Percentiles rank a stretch among this genome's conserved stretches.
These are phyloP conservation scores for Eupithecia insigniata DNA, from an alignment of 2,888 invertebrate genomes.

Conservation along the genomic window DNA sequence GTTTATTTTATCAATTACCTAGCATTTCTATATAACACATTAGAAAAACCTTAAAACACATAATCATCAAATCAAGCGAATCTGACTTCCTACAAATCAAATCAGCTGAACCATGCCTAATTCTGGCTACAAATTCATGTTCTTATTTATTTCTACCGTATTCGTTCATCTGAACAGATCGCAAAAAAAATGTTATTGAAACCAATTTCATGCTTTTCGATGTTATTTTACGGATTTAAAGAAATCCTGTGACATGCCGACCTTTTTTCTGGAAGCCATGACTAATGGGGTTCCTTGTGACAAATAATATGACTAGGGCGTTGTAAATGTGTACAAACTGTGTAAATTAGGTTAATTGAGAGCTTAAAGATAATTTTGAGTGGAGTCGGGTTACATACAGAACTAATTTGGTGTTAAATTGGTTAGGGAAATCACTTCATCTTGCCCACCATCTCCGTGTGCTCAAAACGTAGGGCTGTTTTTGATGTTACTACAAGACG, in stretches of 20 bases:
- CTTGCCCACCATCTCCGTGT: too few relatives aligned
- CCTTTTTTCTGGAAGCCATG: slow-evolving; percentile 27
- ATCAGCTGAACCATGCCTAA: not conserved
- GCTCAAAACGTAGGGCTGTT: too few relatives aligned
- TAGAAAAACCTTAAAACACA: too few relatives aligned
- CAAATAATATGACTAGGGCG: not conserved
- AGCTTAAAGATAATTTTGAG: slow-evolving; percentile 18
- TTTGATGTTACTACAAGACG: too few relatives aligned
- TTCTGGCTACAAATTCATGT: not conserved
- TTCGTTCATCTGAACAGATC: not conserved
- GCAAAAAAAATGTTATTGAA: slow-evolving; percentile 23
- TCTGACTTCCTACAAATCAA: not conserved
- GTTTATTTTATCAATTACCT: too few relatives aligned
- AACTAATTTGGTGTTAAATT: slow-evolving; percentile 21
- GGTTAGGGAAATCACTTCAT: not conserved
- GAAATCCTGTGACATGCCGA: slow-evolving; percentile 41
- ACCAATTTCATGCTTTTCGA: slow-evolving; percentile 40
- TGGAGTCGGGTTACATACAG: slow-evolving; percentile 8
- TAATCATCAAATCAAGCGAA: not conserved
- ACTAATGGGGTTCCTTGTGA: slow-evolving; percentile 28
- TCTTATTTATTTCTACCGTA: not conserved
- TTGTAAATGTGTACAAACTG: not conserved
- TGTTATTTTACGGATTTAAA: slow-evolving; percentile 38
- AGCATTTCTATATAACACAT: too few relatives aligned
- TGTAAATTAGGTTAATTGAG: slow-evolving; percentile 18